Conservation (phyloP, 2,797 vertebrate genomes). For the Premnoplex brunnescens region DNA sequence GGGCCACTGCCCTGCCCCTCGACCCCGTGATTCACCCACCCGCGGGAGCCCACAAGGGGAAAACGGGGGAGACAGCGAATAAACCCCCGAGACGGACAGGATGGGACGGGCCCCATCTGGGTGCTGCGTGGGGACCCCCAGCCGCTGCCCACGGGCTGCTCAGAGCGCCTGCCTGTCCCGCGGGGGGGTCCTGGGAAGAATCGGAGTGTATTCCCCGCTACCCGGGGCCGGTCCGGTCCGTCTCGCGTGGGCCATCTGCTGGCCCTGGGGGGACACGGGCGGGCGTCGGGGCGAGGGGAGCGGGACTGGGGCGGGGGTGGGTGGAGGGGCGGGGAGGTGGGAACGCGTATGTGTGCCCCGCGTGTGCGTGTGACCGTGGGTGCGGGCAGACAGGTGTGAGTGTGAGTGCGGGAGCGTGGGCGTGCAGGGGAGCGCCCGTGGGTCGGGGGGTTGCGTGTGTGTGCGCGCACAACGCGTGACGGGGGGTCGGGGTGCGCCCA, state of each 20-base stretch:
- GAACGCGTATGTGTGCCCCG: rapidly evolving
- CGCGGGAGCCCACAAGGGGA: background rate
- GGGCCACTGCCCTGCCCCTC: background rate
- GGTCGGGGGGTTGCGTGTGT: background rate
- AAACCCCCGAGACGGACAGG: background rate
- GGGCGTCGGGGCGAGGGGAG: too few species aligned
- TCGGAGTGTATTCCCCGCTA: too few species aligned
- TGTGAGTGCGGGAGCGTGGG: background rate
- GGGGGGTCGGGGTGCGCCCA: background rate
- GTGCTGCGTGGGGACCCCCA: background rate
- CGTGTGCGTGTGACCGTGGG: background rate
- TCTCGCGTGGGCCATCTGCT: background rate
- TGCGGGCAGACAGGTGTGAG: too few species aligned
- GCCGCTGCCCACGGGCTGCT: background rate
- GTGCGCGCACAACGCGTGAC: background rate
- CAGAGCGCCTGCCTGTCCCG: background rate
- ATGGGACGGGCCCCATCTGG: background rate
- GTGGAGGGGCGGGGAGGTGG: background rate
- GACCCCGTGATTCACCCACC: background rate
- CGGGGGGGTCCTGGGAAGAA: too few species aligned
- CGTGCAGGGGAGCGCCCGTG: background rate
- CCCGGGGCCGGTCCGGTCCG: background rate
- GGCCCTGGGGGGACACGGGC: too few species aligned
- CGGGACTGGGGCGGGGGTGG: rapidly evolving
- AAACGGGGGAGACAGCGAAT: rapidly evolving